Conservation (phyloP, 2,113 vertebrate species). For the Raja brachyura region DNA sequence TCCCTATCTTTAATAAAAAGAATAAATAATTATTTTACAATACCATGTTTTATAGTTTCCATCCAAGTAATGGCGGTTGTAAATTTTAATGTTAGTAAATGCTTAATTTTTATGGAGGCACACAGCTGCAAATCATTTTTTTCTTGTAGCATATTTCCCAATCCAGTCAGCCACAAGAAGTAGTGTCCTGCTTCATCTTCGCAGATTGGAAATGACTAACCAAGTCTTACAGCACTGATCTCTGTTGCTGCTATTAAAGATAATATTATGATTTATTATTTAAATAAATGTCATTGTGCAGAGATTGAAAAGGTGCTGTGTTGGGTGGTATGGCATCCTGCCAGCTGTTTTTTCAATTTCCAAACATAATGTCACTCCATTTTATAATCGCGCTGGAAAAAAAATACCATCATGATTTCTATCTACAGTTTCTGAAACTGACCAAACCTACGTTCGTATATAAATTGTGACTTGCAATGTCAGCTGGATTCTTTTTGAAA, state of each 20-base stretch:
- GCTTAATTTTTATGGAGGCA: neutral
- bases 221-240: neutral
- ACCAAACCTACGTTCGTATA: too few species aligned
- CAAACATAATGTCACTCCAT: neutral
- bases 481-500: too few species aligned
- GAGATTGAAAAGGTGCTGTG: neutral
- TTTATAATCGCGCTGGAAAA: too few species aligned
- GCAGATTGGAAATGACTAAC: neutral
- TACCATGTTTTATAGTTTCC: neutral
- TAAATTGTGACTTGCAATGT: too few species aligned
- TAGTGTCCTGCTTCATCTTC: neutral
- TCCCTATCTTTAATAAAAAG: neutral
- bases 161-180: neutral
- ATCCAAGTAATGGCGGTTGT: neutral
- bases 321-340: neutral
- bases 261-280: neutral
- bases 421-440: too few species aligned
- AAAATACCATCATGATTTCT: too few species aligned
- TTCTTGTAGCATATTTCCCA: neutral
- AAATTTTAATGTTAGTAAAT: conserved; percentile 14
- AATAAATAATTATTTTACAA: neutral
- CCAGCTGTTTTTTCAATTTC: neutral
- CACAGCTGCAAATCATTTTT: neutral
- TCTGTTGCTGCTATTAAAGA: conserved; percentile 3
- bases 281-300: neutral